A percentile compares a stretch with the other conserved stretches of the same genome.
These are phyloP conservation scores for Amazona vittata DNA, from an alignment of 2,113 vertebrate genomes.

Conservation along the genomic window DNA sequence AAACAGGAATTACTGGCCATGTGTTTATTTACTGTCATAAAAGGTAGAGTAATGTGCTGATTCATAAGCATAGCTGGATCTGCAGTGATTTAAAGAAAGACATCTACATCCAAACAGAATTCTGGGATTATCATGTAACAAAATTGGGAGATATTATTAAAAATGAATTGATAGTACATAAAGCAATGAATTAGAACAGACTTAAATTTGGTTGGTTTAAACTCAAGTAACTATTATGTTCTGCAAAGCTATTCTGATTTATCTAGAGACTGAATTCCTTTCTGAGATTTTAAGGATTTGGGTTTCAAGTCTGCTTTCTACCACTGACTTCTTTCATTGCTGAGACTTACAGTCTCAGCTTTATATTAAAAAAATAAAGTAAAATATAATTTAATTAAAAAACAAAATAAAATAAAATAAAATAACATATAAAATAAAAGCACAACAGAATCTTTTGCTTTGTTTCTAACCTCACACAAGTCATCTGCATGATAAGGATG, in stretches of 20 bases:
- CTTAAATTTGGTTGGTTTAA: background rate
- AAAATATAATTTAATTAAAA: background rate
- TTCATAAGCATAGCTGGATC: background rate
- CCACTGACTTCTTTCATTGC: background rate
- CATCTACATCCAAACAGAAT: background rate
- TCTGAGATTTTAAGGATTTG: background rate
- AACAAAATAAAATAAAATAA: background rate
- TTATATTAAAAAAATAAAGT: background rate
- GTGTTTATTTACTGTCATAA: background rate
- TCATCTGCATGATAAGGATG: background rate
- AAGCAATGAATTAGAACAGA: background rate
- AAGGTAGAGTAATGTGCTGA: background rate
- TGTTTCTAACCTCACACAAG: background rate
- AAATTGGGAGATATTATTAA: background rate
- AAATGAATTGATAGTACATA: background rate
- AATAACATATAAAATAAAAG: background rate
- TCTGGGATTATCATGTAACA: background rate
- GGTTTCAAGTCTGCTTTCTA: background rate
- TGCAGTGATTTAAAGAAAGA: background rate
- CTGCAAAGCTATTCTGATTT: background rate
- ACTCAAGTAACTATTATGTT: background rate
- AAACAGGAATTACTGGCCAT: background rate
- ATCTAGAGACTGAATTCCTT: background rate
- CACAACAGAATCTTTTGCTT: background rate
- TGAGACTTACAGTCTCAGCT: background rate